Base-by-base conservation (phyloP, 2,797 vertebrate genomes). In the Eulemur albifrons region DNA sequence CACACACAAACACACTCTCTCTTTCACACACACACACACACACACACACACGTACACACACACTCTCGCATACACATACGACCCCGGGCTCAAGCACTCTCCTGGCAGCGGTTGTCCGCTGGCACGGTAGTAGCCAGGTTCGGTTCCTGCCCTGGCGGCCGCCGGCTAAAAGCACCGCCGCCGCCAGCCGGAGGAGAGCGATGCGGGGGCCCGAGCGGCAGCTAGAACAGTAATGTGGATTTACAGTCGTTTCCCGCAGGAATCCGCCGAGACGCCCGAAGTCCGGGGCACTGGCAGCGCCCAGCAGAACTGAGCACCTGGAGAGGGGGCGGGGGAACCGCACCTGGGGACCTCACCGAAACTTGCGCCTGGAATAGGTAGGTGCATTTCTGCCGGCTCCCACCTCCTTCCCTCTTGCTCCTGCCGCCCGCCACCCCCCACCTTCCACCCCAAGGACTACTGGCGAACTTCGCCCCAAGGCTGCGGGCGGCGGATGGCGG, bases 171-270 rank as follows among this genome's bases (percentile, higher is more conserved):
- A 97, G 73, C 91, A 38, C 89, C 30, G 43, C 65, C 11, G 45
- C 91, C 27, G 45, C 89, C 38, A 69, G 81, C 81, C 52, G 5
- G 90, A 96, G 92, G 72, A 97, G 75, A 96, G 82, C 85, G 52
- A 97, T 97, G 97, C 92, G 35, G 96, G 94, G 83, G 27, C 94
- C 95, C 1, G 84, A 96, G 92, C 87, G 25, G 89, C 96, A 76
- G 96, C 97, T 93, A 73, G 27, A 79, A 95, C 95, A 93, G 96
- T 98, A 94, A 98, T 97, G 98, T 98, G 98, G 98, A 98, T 97
- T 97, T 98, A 98, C 97, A 96, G 95, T 94, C 96, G 69, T 72
- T 95, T 95, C 93, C 93, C n/a, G 35, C 90, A 97, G 94, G 96
- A 96, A 90, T 57, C 90, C 32, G 82, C 65, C 72, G 23, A 96